These are phyloP conservation scores for Pelmatolapia mariae DNA, from an alignment of 2,113 vertebrate genomes.

Conservation along the genomic window DNA sequence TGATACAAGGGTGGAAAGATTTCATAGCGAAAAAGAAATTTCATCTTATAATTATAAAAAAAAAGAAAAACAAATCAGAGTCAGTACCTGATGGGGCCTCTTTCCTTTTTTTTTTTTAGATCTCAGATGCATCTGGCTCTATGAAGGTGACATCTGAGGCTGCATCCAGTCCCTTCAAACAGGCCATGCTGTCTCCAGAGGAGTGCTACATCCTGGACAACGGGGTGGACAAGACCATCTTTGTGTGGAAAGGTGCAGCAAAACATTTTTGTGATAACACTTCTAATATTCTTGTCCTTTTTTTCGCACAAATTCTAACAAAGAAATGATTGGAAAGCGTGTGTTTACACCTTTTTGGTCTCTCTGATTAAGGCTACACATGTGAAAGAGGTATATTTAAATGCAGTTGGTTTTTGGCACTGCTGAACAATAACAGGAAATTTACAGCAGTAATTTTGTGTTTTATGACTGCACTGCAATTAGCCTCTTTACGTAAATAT, in stretches of 20 bases:
- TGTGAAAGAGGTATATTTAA: not conserved
- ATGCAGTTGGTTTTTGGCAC: not conserved
- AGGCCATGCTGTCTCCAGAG: constrained; percentile 64
- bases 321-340: not conserved
- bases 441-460: not conserved
- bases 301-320: not conserved
- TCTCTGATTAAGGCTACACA: not conserved
- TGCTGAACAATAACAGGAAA: not conserved
- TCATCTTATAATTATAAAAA: not conserved
- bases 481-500: not conserved
- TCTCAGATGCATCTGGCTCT: constrained; percentile 72
- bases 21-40: not conserved
- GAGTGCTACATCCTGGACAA: constrained; percentile 80
- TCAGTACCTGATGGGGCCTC: not conserved
- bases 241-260: constrained; percentile 76
- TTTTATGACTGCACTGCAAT: not conserved
- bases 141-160: constrained; percentile 65
- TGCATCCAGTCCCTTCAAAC: constrained; percentile 70
- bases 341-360: not conserved
- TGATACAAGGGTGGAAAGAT: not conserved
- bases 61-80: too few relatives aligned
- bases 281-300: not conserved
- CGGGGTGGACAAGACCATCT: constrained; percentile 67
- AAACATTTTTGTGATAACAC: not conserved
- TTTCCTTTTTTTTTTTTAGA: constrained; percentile 40